phyloP scores from a whole-genome alignment of 2,113 vertebrate species.

The Micromys minutus region DNA sequence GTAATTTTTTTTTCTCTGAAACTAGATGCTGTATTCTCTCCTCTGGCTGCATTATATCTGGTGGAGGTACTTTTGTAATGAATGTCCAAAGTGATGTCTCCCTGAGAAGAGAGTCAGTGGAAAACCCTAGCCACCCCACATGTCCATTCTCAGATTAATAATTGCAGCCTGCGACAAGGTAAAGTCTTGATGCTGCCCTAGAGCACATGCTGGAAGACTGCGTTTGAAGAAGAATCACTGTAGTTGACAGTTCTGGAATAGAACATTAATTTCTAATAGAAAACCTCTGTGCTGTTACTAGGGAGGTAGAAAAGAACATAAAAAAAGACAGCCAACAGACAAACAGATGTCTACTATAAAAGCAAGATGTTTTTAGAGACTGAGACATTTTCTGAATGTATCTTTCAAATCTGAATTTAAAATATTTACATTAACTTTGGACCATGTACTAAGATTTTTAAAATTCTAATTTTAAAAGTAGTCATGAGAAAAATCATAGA shows the following conservation, averaged over 20 bases:
- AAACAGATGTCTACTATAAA: not conserved
- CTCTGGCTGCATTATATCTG: not conserved
- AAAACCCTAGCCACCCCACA: not conserved
- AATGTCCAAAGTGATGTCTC: not conserved
- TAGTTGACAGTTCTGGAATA: not conserved
- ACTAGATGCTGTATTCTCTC: not conserved
- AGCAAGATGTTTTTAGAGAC: not conserved
- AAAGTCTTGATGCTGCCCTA: not conserved
- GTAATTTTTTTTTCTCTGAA: not conserved
- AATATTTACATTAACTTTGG: not conserved
- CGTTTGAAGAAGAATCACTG: not conserved
- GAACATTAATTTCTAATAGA: not conserved
- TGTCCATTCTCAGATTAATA: not conserved
- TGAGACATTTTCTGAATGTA: not conserved
- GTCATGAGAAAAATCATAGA: not conserved
- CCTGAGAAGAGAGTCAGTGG: not conserved
- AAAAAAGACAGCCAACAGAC: not conserved
- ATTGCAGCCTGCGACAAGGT: not conserved
- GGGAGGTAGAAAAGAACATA: not conserved
- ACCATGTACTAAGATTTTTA: not conserved
- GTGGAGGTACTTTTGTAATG: not conserved
- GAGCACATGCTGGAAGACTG: not conserved
- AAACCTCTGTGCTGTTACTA: not conserved
- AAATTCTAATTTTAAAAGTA: not conserved
- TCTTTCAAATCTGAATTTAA: not conserved